These are phyloP conservation scores for Halcyon senegalensis DNA, from an alignment of 2,113 vertebrate genomes.

Conservation along the genomic window DNA sequence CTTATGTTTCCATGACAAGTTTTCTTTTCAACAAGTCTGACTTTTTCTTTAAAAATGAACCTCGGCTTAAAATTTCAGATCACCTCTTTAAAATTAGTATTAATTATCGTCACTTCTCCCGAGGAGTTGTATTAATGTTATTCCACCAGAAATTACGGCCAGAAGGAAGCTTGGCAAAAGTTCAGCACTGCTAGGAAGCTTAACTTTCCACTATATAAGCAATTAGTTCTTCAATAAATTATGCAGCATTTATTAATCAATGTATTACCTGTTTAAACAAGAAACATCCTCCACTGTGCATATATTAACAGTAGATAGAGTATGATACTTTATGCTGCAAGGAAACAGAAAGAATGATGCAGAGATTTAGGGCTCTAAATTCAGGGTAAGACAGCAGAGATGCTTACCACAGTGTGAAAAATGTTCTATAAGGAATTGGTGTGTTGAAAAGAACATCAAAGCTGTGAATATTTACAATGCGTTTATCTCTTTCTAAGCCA, in stretches of 20 bases:
- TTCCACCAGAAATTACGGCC: not conserved
- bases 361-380: not conserved
- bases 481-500: conserved; percentile 11
- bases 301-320: conserved; percentile 11
- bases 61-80: not conserved
- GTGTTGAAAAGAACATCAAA: not conserved
- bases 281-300: conserved; percentile 1
- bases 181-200: not conserved
- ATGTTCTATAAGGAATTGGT: not conserved
- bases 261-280: conserved; percentile 31
- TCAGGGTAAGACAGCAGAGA: not conserved
- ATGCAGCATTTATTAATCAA: conserved; percentile 49
- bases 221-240: conserved; percentile 40
- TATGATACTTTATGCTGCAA: not conserved
- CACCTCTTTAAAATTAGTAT: not conserved
- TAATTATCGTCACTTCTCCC: not conserved
- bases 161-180: not conserved
- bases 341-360: not conserved
- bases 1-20: not conserved
- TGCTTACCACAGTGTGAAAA: conserved; percentile 4
- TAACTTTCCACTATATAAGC: not conserved
- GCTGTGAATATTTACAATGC: conserved; percentile 21
- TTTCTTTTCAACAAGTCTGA: not conserved
- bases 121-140: not conserved
- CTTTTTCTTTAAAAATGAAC: not conserved